Base-by-base conservation (phyloP, 1,140 invertebrate genomes). In the Eciton burchellii region DNA sequence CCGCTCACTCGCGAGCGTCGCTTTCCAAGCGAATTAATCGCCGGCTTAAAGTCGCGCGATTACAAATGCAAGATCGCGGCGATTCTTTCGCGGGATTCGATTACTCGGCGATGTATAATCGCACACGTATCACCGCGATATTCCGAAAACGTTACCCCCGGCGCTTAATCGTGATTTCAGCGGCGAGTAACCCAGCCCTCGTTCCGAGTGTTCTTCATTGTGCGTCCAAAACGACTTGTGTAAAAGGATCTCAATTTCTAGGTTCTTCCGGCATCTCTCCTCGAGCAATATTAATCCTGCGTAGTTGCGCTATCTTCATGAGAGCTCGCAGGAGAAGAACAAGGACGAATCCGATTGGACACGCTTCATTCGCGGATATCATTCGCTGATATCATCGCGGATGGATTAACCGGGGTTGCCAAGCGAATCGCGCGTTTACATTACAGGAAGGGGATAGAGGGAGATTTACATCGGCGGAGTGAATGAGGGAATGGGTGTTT, bases 11-110 rank as follows among this genome's bases (percentile, higher is more conserved):
- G 56, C 56, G 52, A 12, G 24, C 41, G 35, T 8, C 35, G 6
- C 21, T 43, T 76, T 65, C 11, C 60, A 43, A 56, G 12, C 49
- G 68, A 68, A 79, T 79, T 68, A 79, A 77, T n/a, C 68, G 41
- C 19, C 60, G 52, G n/a, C 21, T 26, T 14, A n/a, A 12, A 54
- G 2, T 43, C 41, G 11, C 19, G n/a, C 29, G n/a, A 54, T 57
- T 70, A 21, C 41, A 24, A n/a, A 9, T 54, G 19, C 52, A n/a
- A 3, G 52, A 9, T 21, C 52, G 52, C 1, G 52, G n/a, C n/a
- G 16, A 52, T 52, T 52, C 14, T 1, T 54, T 54, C 52, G 47
- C 45, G 19, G 41, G 16, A 76, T 65, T 76, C 41, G 65, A 76
- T 76, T 35, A 29, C 45, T 43, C 60, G n/a, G 21, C 54, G 26